Evolutionary conservation across 1,140 invertebrate species (phyloP), one percentile per base, ranked within the genome.

Genomic region (Oryctes rhinoceros): DNA sequence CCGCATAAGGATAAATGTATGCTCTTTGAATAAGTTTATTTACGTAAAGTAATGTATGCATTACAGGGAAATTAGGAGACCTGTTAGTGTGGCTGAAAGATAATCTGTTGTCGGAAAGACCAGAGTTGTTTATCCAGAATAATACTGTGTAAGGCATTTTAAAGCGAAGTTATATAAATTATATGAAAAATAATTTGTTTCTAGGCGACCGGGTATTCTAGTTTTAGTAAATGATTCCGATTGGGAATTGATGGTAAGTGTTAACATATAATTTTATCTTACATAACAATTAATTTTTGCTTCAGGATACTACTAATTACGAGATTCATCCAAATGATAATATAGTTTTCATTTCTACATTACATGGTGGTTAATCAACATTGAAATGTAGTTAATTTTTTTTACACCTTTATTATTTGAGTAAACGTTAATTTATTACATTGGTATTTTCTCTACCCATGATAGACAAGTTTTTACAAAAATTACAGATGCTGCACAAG

Each of bases 181-280:
- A 39, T 7, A 39, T 4, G 39, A 39, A 39, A 39, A 7, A 39
- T 39, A 39, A n/a, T n/a, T 39, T 39, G 83, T 91, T 13, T 80
- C 86, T 78, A 96, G 96, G 30, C 90, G 97, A 79, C 96, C 97
- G 7, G 97, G 97, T 49, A 98, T 98, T 83, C 88, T 99, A 48
- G 96, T 98, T 4, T 87, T 99, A 3, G 91, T 99, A 7, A 98
- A 99, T 86, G 96, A 98, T 84, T 90, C 93, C 0, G 97, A 99
- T 87, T 99, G 97, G 97, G 96, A 98, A 89, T 87, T 98, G 35
- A 86, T 94, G 86, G 94, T 95, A 90, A 90, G 35, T n/a, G 5
- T 71, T 13, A n/a, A 6, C 1, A 18, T 49, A 20, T 20, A 6
- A 39, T 79, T 15, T 37, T 20, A 79, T 10, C 13, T 44, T 67